Evolutionary conservation across 2,113 vertebrate genomes (phyloP), one percentile per base, ranked within the genome.

Genomic region (Myocastor coypus): DNA sequence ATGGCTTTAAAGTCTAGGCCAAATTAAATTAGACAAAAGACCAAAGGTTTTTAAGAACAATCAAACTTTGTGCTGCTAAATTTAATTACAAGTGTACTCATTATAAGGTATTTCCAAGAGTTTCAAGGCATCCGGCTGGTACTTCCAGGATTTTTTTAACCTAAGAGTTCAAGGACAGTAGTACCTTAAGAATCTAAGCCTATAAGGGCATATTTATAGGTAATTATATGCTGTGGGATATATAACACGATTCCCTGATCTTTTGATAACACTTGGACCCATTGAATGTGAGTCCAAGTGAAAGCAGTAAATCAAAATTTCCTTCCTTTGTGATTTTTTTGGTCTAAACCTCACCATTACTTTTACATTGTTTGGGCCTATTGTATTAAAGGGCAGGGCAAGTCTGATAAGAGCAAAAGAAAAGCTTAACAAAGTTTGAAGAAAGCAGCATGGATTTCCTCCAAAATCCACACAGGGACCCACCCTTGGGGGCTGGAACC

Each of bases 241-340:
- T 73, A 95, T 91, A 96, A 96, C 83, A 77, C 24, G 82, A 97
- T 96, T 42, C 96, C 92, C 86, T 96, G 92, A 97, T 97, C 96
- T 95, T 97, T 97, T 66, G 52, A 95, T 94, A 98, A 97, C 87
- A 90, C 87, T 91, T 87, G 91, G 90, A 81, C 89, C 83, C 19
- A 7, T 83, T 97, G 94, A 98, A 97, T 97, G 94, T 98, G 97
- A 97, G 97, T 91, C 97, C 96, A 94, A 98, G 98, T 98, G 96
- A 98, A 98, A 98, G 97, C 97, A 96, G 92, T 98, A 98, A 98
- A 98, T 98, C 95, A 97, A 98, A 98, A 98, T 98, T 98, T 98
- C 98, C 98, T 98, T 98, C 97, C 97, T 98, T 98, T 98, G 98
- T 97, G 96, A 98, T 69, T 95, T 83, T 96, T 96, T 97, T 97